Base-by-base conservation (phyloP, 2,797 vertebrate species). In the Trachops cirrhosus region DNA sequence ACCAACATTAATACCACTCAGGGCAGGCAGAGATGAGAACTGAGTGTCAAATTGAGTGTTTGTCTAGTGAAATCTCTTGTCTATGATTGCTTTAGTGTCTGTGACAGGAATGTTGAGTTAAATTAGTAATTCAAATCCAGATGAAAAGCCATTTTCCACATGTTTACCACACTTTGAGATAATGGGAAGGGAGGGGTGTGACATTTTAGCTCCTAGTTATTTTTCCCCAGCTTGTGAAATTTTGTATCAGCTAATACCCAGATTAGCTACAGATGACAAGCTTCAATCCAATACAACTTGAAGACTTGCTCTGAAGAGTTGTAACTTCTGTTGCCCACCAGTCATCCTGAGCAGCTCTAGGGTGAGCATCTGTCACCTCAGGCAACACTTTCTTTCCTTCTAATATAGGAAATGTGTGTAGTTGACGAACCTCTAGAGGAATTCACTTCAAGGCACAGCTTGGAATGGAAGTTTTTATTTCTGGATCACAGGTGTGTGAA, bases 391-490 rank as follows among this genome's bases (percentile, higher is more conserved):
- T 93, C 97, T 95, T 7, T 94, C 96, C 97, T 97, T 91, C 91
- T 91, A 94, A 97, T 97, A 87, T 93, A 99, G 99, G 99, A 99
- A 98, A 99, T 99, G 98, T 99, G 98, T 97, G 96, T 98, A 0
- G 98, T 98, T 96, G 99, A 99, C 85, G 98, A 99, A 96, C 98
- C 98, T 97, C 98, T 98, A 95, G 99, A 99, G 83, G 98, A 99
- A 98, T 99, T 99, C 97, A 99, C 98, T 89, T 99, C 99, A 96
- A 98, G 98, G 97, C 99, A 99, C 94, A 99, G 99, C 97, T 98
- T 99, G 97, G 99, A 99, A 97, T 99, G 99, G 99, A 99, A 99
- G 97, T 99, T 99, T 98, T 98, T 99, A 95, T 99, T 98, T 98
- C 98, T 99, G 95, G 99, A 99, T 98, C 98, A 99, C 98, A 99